Evolutionary conservation across 2,888 invertebrate species (phyloP).

Genomic region (Adelognathus sp.): DNA sequence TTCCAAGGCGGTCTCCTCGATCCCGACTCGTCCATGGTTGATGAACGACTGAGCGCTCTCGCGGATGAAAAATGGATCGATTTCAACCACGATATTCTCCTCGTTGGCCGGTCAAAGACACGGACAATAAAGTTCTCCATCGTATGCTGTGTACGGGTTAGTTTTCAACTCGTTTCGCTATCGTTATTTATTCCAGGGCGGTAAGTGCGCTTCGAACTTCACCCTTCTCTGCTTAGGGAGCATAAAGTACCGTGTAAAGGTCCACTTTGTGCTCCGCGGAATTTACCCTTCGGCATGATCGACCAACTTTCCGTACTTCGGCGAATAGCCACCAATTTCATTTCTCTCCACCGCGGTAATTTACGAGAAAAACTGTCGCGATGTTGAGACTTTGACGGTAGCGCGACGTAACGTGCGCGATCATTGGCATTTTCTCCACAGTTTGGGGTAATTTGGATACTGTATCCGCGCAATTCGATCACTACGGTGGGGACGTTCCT

Average conservation of each 20-base stretch:
- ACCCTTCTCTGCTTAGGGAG: neutral
- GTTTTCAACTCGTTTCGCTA: neutral
- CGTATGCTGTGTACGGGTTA: neutral
- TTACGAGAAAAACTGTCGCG: too few relatives aligned
- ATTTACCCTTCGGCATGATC: neutral
- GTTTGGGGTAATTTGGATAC: too few relatives aligned
- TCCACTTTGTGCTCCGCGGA: neutral
- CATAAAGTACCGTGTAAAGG: neutral
- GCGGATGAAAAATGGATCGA: neutral
- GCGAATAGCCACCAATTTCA: neutral
- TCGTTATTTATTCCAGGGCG: neutral
- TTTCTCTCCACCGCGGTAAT: neutral
- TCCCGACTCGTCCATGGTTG: conserved; percentile 16
- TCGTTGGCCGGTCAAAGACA: neutral
- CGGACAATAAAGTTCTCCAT: neutral
- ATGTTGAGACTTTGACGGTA: neutral
- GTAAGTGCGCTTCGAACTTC: too few relatives aligned
- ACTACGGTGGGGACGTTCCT: too few relatives aligned
- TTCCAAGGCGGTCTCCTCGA: conserved; percentile 28
- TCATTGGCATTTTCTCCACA: too few relatives aligned
- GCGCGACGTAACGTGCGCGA: too few relatives aligned
- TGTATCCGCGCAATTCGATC: too few relatives aligned
- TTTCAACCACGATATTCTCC: neutral
- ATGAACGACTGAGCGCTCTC: conserved; percentile 11
- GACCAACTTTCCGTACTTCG: neutral